These are phyloP conservation scores for Delphinapterus leucas DNA, from an alignment of 2,113 vertebrate species.

Conservation along the genomic window DNA sequence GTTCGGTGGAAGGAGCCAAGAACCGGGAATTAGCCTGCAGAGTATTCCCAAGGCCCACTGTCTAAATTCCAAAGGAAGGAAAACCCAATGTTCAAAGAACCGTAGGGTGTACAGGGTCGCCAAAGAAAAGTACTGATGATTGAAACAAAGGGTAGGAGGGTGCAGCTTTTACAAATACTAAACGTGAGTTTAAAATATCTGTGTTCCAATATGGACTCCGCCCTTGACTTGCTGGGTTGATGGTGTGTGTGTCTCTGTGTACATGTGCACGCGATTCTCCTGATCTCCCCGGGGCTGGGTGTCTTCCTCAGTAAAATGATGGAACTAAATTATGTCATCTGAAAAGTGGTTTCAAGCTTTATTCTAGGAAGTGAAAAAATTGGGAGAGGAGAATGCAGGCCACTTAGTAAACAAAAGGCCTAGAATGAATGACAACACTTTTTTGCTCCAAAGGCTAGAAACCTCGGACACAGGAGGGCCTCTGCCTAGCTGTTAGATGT, in stretches of 20 bases:
- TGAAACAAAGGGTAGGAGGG: neutral
- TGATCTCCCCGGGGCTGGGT: neutral
- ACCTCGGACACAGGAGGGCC: neutral
- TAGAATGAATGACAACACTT: neutral
- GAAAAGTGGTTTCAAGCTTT: neutral
- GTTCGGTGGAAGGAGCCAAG: neutral
- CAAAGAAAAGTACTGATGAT: neutral
- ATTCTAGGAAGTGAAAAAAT: neutral
- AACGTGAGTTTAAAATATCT: neutral
- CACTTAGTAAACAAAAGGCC: neutral
- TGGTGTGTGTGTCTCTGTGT: neutral
- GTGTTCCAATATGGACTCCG: neutral
- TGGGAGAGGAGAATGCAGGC: neutral
- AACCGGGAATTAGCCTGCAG: neutral
- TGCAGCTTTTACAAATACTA: neutral
- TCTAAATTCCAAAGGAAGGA: neutral
- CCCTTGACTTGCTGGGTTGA: neutral
- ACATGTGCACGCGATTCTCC: accelerated
- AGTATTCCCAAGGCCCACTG: neutral
- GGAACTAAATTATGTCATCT: neutral
- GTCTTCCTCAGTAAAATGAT: neutral
- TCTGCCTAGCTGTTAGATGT: neutral
- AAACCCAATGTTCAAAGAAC: neutral
- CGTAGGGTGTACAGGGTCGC: neutral
- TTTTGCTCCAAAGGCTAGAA: slow-evolving; percentile 21